Evolutionary conservation across 2,888 invertebrate genomes (phyloP).

Genomic region (Cotesia congregata): DNA sequence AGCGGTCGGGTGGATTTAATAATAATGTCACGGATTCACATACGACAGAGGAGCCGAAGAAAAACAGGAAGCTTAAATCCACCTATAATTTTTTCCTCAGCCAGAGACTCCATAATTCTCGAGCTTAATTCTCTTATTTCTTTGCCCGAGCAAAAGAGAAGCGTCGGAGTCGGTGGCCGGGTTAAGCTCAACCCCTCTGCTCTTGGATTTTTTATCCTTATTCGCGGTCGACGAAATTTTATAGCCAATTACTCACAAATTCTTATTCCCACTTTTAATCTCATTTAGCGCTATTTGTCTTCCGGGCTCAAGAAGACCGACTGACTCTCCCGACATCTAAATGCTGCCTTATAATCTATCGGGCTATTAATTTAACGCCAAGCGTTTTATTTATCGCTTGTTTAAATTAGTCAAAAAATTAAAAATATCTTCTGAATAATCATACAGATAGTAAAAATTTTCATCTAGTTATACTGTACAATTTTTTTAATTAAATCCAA

Average conservation of each 20-base stretch:
- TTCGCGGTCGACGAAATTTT: slow-evolving; percentile 34
- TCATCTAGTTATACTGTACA: too few relatives aligned
- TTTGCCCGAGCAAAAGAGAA: not conserved
- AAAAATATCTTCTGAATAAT: not conserved
- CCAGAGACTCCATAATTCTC: not conserved
- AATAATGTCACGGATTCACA: slow-evolving; percentile 34
- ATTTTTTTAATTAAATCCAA: too few relatives aligned
- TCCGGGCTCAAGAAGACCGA: not conserved
- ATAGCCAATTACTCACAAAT: slow-evolving; percentile 29
- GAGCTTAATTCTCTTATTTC: not conserved
- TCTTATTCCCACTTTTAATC: slow-evolving; percentile 19
- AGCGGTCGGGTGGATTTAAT: slow-evolving; percentile 37
- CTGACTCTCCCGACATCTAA: not conserved
- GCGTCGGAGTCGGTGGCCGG: not conserved
- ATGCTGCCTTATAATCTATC: not conserved
- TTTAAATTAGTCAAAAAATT: not conserved
- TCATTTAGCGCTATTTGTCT: slow-evolving; percentile 4
- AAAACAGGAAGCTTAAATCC: too few relatives aligned
- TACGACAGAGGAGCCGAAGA: slow-evolving; percentile 20
- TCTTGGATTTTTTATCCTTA: not conserved
- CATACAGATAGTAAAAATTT: too few relatives aligned
- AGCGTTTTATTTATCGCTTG: not conserved
- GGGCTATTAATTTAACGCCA: not conserved
- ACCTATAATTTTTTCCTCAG: not conserved
- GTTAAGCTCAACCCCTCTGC: not conserved